Evolutionary conservation across 2,113 vertebrate genomes (phyloP), one percentile per base, ranked within the genome.

Genomic region (Pteruthius melanotis): DNA sequence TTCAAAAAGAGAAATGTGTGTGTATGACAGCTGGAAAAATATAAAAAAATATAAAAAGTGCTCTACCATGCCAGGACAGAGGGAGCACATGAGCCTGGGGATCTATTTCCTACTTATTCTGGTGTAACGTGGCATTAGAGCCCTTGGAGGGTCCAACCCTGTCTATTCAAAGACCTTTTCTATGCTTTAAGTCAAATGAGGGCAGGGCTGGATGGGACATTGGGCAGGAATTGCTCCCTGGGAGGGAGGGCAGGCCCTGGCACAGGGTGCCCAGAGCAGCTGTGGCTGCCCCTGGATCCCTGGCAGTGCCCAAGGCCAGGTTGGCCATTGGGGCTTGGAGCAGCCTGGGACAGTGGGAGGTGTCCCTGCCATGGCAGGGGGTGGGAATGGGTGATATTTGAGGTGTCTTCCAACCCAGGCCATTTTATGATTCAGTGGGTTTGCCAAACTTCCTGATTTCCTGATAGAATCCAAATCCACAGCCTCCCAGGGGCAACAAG

Each of bases 361-460:
- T 35, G 65, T 63, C 56, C 57, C 84, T 87, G 74, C 45, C 69
- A 28, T 28, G 39, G 37, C 39, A 13, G 33, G 27, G 27, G 23
- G 5, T 47, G 65, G 16, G 0, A 20, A 0, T 6, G 56, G 49
- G 1, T 40, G 57, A 15, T 5, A 0, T 30, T 54, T 54, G 20
- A 33, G 11, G 30, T 72, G 23, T 15, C 7, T 78, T 79, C 39
- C 35, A 64, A 13, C 10, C 30, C 57, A 56, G 11, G 4, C 16
- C 49, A 64, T 42, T 74, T 11, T 8, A 2, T 3, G 11, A 27
- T 54, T 40, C 31, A 16, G 2, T 15, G 47, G 24, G 3, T 70
- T 90, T 76, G 11, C 17, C 56, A 59, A 42, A 79, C 22, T 82
- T 85, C 28, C 7, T 3, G n/a, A 53, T 21, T 82, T n/a, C 42